Conservation (phyloP, 35 echinoderm and acorn worm genomes). For the Ophiothrix spiculata region DNA sequence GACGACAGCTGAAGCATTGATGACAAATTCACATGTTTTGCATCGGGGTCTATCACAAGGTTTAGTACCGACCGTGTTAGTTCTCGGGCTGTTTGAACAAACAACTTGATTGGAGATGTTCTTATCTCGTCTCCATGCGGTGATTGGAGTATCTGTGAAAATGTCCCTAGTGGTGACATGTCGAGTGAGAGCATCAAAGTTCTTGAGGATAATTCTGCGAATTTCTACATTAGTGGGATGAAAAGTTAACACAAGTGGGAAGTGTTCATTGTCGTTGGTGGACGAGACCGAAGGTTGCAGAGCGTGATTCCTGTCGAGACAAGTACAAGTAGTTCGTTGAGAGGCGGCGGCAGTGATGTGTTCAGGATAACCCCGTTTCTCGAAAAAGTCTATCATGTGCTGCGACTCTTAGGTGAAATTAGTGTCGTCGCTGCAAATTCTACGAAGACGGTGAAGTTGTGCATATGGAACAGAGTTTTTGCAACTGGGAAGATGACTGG, state of each 20-base stretch:
- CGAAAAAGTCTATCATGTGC: not conserved
- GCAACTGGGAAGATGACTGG: not conserved
- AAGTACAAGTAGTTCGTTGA: too few species aligned
- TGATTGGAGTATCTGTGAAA: not conserved
- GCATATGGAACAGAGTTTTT: slow-evolving; percentile 15
- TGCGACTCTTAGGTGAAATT: not conserved
- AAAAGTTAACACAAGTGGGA: not conserved
- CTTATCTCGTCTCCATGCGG: not conserved
- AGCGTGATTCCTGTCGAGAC: too few species aligned
- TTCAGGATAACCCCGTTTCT: not conserved
- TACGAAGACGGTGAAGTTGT: not conserved
- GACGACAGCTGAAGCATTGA: too few species aligned
- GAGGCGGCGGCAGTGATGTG: too few species aligned
- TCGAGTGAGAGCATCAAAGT: not conserved
- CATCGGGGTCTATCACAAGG: not conserved
- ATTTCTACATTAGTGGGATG: not conserved
- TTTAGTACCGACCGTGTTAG: not conserved
- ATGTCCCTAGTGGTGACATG: not conserved
- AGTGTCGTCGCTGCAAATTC: not conserved
- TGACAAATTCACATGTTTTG: not conserved
- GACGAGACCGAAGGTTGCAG: too few species aligned
- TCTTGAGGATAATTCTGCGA: not conserved
- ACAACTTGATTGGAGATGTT: not conserved
- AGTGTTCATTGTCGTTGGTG: not conserved
- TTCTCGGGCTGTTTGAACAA: too few species aligned